These are phyloP conservation scores for Sarcophaga caerulescens DNA, from an alignment of 2,888 invertebrate species.

Conservation along the genomic window DNA sequence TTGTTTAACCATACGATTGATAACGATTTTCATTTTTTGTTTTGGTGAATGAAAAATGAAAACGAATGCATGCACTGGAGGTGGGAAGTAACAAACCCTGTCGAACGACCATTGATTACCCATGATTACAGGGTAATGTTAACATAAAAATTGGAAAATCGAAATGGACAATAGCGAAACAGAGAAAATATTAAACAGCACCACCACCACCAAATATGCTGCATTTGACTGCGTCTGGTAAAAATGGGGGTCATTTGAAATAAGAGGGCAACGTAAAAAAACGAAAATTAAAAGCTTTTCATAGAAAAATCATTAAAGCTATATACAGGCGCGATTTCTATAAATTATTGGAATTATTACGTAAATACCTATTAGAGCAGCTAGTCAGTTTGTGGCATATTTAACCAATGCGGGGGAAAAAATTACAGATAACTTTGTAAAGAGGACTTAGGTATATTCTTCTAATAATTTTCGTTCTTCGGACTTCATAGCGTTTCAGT, in stretches of 20 bases:
- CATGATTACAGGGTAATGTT: conserved; percentile 59
- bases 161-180: conserved; percentile 39
- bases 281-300: not conserved
- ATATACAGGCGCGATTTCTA: conserved; percentile 21
- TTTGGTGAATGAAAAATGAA: not conserved
- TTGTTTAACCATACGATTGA: conserved; percentile 66
- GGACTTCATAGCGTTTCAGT: too few relatives aligned
- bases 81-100: conserved; percentile 35
- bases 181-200: not conserved
- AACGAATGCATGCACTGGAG: not conserved
- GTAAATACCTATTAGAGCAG: too few relatives aligned
- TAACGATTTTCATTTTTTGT: not conserved
- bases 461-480: too few relatives aligned
- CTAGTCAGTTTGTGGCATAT: too few relatives aligned
- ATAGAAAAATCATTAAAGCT: not conserved
- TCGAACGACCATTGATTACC: conserved; percentile 54
- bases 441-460: too few relatives aligned
- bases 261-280: not conserved
- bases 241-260: conserved; percentile 40
- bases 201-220: not conserved
- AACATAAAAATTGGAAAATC: not conserved
- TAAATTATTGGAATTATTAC: too few relatives aligned
- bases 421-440: too few relatives aligned
- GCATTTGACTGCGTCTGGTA: not conserved
- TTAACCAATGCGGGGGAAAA: too few relatives aligned